Percentiles rank a stretch among this genome's conserved stretches.
These are phyloP conservation scores for Psittacula derbiana DNA, from an alignment of 2,797 vertebrate genomes.

Conservation along the genomic window DNA sequence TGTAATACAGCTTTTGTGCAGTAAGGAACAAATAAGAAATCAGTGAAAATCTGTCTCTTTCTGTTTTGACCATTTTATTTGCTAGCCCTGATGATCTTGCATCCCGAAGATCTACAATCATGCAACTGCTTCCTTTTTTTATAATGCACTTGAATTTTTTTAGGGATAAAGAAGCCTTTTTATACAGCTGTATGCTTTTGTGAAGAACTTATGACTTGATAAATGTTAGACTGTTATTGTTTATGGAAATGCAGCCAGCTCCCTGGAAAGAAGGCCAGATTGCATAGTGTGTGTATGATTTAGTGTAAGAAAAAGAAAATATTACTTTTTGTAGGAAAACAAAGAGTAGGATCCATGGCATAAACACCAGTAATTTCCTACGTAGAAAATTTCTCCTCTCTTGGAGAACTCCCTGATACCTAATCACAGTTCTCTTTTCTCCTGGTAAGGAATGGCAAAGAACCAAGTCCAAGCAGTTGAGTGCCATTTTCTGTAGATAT, in stretches of 20 bases:
- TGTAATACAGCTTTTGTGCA: neutral
- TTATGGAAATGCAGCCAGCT: conserved; percentile 50
- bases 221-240: conserved; percentile 46
- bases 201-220: conserved; percentile 54
- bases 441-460: neutral
- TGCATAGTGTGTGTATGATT: neutral
- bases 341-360: neutral
- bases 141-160: conserved; percentile 5
- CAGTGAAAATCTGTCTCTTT: neutral
- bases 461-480: neutral
- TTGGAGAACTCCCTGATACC: neutral
- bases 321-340: conserved; percentile 1
- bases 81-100: conserved; percentile 10
- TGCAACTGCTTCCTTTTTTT: conserved; percentile 11
- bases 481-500: neutral
- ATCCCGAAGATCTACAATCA: neutral
- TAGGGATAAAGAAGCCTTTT: conserved; percentile 4
- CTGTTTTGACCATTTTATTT: conserved; percentile 2
- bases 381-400: neutral
- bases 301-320: conserved; percentile 9
- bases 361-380: neutral
- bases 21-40: neutral
- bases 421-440: neutral
- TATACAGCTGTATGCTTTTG: conserved; percentile 29
- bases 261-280: conserved; percentile 12